Percentiles rank a stretch among this genome's conserved stretches.
Conservation (phyloP, 2,797 vertebrate species). For the Helarctos malayanus region DNA sequence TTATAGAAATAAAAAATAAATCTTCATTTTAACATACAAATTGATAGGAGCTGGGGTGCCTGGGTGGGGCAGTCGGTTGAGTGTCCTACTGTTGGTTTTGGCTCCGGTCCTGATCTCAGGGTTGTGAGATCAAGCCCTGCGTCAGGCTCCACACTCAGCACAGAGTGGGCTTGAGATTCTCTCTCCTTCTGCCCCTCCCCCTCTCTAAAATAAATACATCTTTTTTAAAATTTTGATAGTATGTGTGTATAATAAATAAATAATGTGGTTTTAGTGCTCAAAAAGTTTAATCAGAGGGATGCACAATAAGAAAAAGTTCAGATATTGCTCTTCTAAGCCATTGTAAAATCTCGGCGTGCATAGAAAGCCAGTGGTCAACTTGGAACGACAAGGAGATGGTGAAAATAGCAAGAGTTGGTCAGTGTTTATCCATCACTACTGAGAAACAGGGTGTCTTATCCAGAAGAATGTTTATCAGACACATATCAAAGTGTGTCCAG, state of each 20-base stretch:
- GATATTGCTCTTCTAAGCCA: neutral
- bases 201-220: neutral
- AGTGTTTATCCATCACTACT: neutral
- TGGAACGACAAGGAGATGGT: neutral
- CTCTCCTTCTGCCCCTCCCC: neutral
- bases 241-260: neutral
- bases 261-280: neutral
- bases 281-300: neutral
- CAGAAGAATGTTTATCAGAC: neutral
- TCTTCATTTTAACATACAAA: constrained; percentile 27
- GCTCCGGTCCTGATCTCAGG: neutral
- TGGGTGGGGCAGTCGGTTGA: neutral
- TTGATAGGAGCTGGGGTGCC: neutral
- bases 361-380: neutral
- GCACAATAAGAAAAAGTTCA: neutral
- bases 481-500: neutral
- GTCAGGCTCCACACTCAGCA: neutral
- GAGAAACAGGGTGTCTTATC: neutral
- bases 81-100: neutral
- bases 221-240: neutral
- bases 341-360: neutral
- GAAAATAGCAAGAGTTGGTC: neutral
- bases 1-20: constrained; percentile 4
- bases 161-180: neutral
- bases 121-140: neutral